phyloP scores from a whole-genome alignment of 2,113 vertebrate species.

The Coracopsis vasa region DNA sequence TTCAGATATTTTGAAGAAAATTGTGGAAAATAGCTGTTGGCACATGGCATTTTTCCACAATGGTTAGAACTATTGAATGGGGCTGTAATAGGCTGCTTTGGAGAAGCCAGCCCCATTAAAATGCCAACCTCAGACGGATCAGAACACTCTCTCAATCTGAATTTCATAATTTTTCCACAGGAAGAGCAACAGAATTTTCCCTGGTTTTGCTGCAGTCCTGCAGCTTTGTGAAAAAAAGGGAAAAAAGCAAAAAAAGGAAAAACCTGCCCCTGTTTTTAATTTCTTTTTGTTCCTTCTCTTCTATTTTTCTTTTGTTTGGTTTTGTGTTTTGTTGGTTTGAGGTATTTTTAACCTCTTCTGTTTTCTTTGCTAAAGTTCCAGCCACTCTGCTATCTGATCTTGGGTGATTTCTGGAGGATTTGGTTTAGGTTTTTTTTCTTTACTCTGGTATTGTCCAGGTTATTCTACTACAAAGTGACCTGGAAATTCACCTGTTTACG shows the following conservation, averaged over 20 bases:
- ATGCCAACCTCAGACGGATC: constrained; percentile 73
- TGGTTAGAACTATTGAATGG: constrained; percentile 79
- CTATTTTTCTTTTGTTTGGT: neutral
- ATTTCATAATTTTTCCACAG: constrained; percentile 78
- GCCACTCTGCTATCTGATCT: neutral
- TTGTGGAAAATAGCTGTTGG: constrained; percentile 84
- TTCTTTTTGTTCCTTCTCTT: neutral
- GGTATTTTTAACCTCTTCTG: rapidly evolving
- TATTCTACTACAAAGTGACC: neutral
- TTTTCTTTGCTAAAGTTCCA: neutral
- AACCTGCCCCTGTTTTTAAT: neutral
- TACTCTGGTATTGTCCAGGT: neutral
- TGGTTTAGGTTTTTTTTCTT: neutral
- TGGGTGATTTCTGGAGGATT: neutral
- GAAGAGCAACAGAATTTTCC: constrained; percentile 53
- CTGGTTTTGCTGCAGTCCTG: constrained; percentile 23
- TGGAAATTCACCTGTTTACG: neutral
- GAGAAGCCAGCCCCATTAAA: constrained; percentile 69
- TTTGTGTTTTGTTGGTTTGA: neutral
- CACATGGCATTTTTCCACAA: constrained; percentile 81
- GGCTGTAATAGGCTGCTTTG: constrained; percentile 67
- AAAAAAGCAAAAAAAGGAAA: neutral
- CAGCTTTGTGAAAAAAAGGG: neutral
- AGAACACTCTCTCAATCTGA: constrained; percentile 63
- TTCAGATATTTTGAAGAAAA: constrained; percentile 78